phyloP scores from a whole-genome alignment of 2,797 vertebrate species.

The Brotula barbata region DNA sequence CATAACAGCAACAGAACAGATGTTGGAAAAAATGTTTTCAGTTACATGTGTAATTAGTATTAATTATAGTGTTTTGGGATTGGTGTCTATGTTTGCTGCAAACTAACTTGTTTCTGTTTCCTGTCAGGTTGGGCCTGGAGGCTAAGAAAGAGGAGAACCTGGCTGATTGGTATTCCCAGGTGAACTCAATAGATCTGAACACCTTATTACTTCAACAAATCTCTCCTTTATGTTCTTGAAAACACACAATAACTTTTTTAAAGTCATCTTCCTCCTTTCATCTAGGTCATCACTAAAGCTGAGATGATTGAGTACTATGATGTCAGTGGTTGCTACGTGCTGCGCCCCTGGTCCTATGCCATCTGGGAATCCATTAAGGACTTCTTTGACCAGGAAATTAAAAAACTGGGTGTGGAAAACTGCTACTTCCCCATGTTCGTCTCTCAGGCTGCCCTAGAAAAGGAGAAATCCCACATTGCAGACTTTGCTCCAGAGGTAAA shows the following conservation, averaged over 20 bases:
- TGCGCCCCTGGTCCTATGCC: conserved; percentile 92
- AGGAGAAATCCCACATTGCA: conserved; percentile 90
- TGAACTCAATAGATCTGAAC: conserved; percentile 52
- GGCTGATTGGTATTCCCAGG: conserved; percentile 98
- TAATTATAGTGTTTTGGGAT: background rate
- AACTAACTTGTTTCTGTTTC: conserved; percentile 13
- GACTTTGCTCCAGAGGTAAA: conserved; percentile 97
- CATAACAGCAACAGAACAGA: no score
- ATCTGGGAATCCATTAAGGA: conserved; percentile 95
- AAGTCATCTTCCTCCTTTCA: background rate
- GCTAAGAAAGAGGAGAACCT: conserved; percentile 97
- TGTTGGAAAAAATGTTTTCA: no score
- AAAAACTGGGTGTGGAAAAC: conserved; percentile 96
- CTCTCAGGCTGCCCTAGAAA: conserved; percentile 94
- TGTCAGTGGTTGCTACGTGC: conserved; percentile 95
- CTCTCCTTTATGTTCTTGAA: no score
- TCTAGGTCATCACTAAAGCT: conserved; percentile 95
- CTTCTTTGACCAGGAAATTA: conserved; percentile 94
- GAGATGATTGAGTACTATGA: conserved; percentile 99
- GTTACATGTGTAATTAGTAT: no score
- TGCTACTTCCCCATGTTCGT: conserved; percentile 99
- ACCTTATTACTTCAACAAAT: no score
- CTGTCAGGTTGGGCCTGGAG: conserved; percentile 89
- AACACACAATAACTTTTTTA: background rate
- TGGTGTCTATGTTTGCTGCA: background rate